Evolutionary conservation across 1,140 invertebrate genomes (phyloP).

Genomic region (Cepaea nemoralis): DNA sequence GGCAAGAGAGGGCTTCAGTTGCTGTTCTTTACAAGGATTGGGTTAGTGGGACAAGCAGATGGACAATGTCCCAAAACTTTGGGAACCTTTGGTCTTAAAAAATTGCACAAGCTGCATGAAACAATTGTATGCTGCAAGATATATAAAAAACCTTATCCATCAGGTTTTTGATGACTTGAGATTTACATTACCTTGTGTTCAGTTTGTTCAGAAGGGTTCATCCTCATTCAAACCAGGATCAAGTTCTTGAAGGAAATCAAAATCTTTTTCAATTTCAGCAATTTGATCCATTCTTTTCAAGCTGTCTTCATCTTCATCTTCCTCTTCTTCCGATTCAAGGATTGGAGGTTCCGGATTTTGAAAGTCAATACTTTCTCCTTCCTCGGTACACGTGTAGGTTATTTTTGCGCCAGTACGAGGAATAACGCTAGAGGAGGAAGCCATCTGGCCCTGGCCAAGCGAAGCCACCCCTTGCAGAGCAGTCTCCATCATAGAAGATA

Average conservation of each 20-base stretch:
- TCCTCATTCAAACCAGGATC: constrained; percentile 40
- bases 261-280: constrained; percentile 62
- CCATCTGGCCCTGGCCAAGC: constrained; percentile 38
- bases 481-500: constrained; percentile 57
- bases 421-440: constrained; percentile 47
- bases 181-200: background rate
- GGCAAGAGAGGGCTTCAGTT: no score
- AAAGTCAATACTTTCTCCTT: constrained; percentile 48
- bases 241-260: constrained; percentile 66
- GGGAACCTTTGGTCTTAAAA: no score
- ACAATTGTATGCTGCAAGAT: background rate
- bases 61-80: no score
- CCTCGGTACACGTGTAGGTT: constrained; percentile 48
- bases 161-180: background rate
- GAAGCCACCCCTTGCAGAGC: constrained; percentile 53
- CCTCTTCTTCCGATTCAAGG: constrained; percentile 47
- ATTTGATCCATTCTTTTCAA: constrained; percentile 42
- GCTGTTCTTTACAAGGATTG: no score
- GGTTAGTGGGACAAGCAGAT: no score
- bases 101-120: background rate
- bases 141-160: background rate
- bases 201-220: background rate
- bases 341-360: constrained; percentile 41
- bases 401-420: constrained; percentile 46
- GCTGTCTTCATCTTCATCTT: constrained; percentile 41